Evolutionary conservation across 2,113 vertebrate genomes (phyloP).

Genomic region (Hippocampus comes): DNA sequence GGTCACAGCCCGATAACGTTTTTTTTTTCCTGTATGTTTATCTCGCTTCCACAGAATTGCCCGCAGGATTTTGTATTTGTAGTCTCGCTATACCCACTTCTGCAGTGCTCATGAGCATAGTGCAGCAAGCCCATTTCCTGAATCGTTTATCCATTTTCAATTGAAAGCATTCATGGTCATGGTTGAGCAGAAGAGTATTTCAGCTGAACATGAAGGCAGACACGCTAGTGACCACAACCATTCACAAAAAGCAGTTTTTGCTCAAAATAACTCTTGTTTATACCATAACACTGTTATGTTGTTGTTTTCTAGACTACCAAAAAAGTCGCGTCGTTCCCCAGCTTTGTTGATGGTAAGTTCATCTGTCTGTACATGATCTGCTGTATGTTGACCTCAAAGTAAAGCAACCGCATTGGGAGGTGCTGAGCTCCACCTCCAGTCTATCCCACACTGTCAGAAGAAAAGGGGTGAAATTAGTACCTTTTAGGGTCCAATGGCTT

Average conservation of each 20-base stretch:
- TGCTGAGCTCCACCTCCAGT: constrained; percentile 2
- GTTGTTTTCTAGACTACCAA: constrained; percentile 81
- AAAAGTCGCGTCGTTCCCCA: constrained; percentile 92
- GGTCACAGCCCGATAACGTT: neutral
- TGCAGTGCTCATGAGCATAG: constrained; percentile 21
- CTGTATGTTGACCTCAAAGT: constrained; percentile 12
- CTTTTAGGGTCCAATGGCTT: too few species aligned
- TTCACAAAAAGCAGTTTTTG: neutral
- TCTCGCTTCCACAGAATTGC: constrained; percentile 8
- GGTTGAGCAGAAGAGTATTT: neutral
- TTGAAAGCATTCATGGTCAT: neutral
- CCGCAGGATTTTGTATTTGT: constrained; percentile 18
- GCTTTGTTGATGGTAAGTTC: constrained; percentile 96
- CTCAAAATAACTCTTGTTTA: neutral
- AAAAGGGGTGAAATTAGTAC: too few species aligned
- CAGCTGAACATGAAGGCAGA: neutral
- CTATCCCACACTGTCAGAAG: neutral
- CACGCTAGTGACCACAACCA: neutral
- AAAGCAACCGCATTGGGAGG: constrained; percentile 18
- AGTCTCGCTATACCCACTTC: neutral
- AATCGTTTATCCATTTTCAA: neutral
- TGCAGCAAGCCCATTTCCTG: neutral
- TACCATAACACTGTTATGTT: neutral
- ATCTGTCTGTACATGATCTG: constrained; percentile 33
- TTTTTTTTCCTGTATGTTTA: neutral